Evolutionary conservation across 2,113 vertebrate genomes (phyloP).

Genomic region (Nibea albiflora): DNA sequence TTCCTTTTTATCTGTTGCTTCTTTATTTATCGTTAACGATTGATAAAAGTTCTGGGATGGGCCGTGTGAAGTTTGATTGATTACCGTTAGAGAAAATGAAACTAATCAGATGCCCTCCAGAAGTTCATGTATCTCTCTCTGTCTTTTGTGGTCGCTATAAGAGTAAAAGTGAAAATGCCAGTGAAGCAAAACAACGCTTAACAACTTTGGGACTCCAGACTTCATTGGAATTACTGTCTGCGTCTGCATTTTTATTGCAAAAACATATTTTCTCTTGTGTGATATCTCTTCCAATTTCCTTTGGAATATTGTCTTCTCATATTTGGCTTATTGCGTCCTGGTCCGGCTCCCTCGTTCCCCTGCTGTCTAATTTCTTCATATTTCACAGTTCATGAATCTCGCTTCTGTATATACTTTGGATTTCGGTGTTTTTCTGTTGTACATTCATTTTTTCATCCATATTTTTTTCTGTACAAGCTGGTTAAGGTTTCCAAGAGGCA

Average conservation of each 20-base stretch:
- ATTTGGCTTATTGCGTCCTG: not conserved
- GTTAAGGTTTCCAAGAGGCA: not conserved
- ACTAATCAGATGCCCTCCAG: not conserved
- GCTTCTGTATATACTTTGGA: not conserved
- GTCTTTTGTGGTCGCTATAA: not conserved
- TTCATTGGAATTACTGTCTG: not conserved
- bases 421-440: not conserved
- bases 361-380: not conserved
- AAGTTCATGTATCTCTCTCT: not conserved
- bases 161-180: not conserved
- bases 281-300: constrained; percentile 4
- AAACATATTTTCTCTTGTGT: not conserved
- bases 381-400: constrained; percentile 3
- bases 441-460: not conserved
- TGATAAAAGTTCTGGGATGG: too few relatives aligned
- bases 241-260: not conserved
- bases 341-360: not conserved
- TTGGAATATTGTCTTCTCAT: not conserved
- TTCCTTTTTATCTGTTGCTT: too few relatives aligned
- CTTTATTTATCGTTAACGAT: too few relatives aligned
- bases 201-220: not conserved
- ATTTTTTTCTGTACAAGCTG: not conserved
- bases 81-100: not conserved
- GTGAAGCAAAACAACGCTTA: not conserved
- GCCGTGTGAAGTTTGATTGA: too few relatives aligned